Percentiles rank a stretch among this genome's conserved stretches.
phyloP scores from a whole-genome alignment of 2,888 invertebrate species.

The Salpingus planirostris region DNA sequence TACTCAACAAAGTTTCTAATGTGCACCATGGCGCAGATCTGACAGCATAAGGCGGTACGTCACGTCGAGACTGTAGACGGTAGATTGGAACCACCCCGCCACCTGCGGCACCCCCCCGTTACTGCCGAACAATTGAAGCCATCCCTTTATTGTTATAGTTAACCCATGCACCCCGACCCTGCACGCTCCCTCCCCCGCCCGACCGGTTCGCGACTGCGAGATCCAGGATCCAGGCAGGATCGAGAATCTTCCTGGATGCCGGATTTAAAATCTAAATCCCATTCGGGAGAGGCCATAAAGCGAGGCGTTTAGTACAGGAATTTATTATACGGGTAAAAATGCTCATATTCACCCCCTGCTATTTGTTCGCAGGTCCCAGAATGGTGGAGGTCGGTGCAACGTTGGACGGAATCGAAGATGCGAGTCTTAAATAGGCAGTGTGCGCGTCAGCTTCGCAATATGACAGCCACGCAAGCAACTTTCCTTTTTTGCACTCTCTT shows the following conservation, averaged over 20 bases:
- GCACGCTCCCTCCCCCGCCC: no score
- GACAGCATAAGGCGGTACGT: conserved; percentile 35
- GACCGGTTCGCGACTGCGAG: no score
- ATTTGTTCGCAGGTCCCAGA: conserved; percentile 34
- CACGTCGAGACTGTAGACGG: conserved; percentile 29
- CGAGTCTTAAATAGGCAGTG: conserved; percentile 35
- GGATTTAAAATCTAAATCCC: conserved; percentile 23
- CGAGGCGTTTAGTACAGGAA: conserved; percentile 21
- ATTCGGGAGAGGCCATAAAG: conserved; percentile 20
- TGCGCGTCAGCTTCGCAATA: conserved; percentile 29
- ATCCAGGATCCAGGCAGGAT: no score
- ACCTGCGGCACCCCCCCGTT: conserved; percentile 33
- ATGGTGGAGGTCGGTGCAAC: conserved; percentile 35
- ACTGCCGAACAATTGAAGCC: conserved; percentile 31
- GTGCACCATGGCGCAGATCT: conserved; percentile 35
- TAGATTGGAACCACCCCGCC: conserved; percentile 35
- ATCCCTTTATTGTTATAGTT: conserved; percentile 24
- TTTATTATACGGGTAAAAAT: conserved; percentile 23
- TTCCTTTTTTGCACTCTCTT: conserved; percentile 33
- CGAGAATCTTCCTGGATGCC: conserved; percentile 15
- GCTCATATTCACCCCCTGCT: conserved; percentile 22
- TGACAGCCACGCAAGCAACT: conserved; percentile 34
- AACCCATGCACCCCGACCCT: conserved; percentile 16
- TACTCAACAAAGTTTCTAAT: conserved; percentile 40
- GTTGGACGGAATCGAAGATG: conserved; percentile 33